Conservation (phyloP, 2,888 invertebrate genomes). For the Imbricaverruca yamaguchii region DNA sequence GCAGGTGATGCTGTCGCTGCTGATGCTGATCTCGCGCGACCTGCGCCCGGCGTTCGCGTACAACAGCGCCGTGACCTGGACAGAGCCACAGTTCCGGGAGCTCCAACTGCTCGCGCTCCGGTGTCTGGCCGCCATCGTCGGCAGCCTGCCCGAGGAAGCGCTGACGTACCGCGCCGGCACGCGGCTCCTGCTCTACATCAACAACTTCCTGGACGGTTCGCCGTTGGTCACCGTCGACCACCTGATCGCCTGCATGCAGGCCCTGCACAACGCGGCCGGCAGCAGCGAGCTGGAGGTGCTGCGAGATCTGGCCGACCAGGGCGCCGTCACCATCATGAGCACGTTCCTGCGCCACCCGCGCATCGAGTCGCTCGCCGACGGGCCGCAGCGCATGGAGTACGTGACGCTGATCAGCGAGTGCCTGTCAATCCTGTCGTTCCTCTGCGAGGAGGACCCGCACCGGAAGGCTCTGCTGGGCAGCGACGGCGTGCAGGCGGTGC, state of each 20-base stretch:
- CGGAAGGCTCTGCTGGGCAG: neutral
- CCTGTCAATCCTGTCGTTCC: neutral
- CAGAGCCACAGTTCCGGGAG: conserved; percentile 17
- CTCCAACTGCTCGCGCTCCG: neutral
- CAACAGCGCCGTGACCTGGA: neutral
- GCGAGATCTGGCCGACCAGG: neutral
- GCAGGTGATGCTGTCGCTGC: conserved; percentile 10
- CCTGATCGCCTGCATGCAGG: conserved; percentile 6
- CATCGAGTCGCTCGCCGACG: neutral
- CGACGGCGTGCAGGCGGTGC: conserved; percentile 1
- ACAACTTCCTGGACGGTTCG: neutral
- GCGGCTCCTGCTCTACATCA: conserved; percentile 6
- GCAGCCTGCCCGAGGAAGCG: neutral
- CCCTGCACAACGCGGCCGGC: neutral
- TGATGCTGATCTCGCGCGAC: conserved; percentile 6
- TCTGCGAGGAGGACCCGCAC: conserved; percentile 4
- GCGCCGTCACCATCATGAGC: conserved; percentile 1
- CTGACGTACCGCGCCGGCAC: conserved; percentile 7
- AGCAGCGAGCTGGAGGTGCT: neutral
- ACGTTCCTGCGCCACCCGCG: neutral
- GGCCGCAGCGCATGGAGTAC: neutral
- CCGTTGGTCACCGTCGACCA: neutral
- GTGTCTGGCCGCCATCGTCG: neutral
- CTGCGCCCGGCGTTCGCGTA: neutral
- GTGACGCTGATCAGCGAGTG: neutral